These are phyloP conservation scores for Drosophila nigricruria DNA, from an alignment of 2,888 invertebrate genomes.

Conservation along the genomic window DNA sequence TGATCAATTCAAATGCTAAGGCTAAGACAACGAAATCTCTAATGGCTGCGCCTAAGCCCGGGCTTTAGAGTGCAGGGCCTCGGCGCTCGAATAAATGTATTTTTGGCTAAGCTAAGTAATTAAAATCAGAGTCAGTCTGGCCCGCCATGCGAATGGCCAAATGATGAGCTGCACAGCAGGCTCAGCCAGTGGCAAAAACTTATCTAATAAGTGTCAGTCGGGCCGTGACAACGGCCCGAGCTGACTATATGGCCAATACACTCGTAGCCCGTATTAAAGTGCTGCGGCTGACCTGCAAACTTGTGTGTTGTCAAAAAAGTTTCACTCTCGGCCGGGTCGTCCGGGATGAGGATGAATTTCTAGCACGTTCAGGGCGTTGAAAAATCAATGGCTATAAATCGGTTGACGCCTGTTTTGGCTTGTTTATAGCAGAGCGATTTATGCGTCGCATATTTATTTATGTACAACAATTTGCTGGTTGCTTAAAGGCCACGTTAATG, in stretches of 20 bases:
- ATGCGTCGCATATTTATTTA: conserved; percentile 76
- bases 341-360: conserved; percentile 21
- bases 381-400: conserved; percentile 76
- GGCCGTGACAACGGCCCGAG: conserved; percentile 31
- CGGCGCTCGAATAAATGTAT: conserved; percentile 30
- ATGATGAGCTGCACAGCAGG: conserved; percentile 53
- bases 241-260: conserved; percentile 24
- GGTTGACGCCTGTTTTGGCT: conserved; percentile 53
- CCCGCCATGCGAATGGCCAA: conserved; percentile 53
- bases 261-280: conserved; percentile 38
- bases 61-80: conserved; percentile 52
- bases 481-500: conserved; percentile 62
- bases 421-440: conserved; percentile 71
- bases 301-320: conserved; percentile 53
- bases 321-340: conserved; percentile 54
- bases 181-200: conserved; percentile 55
- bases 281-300: conserved; percentile 55
- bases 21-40: conserved; percentile 75
- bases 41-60: conserved; percentile 56
- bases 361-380: conserved; percentile 57
- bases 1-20: conserved; percentile 76
- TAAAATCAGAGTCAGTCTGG: conserved; percentile 53
- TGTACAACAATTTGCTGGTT: conserved; percentile 75
- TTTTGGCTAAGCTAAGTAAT: conserved; percentile 69
- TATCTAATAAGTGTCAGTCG: conserved; percentile 82